Evolutionary conservation across 2,113 vertebrate genomes (phyloP).

Genomic region (Eulemur rufifrons): DNA sequence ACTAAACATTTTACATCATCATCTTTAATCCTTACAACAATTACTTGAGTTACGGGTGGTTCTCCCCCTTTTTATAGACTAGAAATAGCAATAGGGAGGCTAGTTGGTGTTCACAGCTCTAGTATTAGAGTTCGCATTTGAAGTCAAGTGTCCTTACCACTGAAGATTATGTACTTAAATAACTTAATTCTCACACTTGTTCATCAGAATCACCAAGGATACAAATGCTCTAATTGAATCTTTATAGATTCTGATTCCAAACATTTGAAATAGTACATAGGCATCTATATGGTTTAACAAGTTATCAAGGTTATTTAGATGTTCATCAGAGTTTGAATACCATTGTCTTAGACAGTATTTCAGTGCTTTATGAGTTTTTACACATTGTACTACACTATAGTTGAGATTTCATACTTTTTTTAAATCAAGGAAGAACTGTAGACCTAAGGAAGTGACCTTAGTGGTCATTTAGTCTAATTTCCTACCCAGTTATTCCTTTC

Average conservation of each 20-base stretch:
- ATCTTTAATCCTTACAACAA: background rate
- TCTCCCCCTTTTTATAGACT: background rate
- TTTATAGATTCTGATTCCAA: constrained; percentile 26
- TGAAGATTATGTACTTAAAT: background rate
- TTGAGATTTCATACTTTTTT: background rate
- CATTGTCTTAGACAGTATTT: background rate
- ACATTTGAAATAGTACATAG: background rate
- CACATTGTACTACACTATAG: background rate
- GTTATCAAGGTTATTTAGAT: background rate
- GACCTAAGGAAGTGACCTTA: background rate
- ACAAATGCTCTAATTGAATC: background rate
- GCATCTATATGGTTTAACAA: background rate
- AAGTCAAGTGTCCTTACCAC: background rate
- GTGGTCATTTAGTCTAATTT: background rate
- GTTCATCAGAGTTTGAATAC: constrained; percentile 5
- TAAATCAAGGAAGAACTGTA: background rate
- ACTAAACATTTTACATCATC: background rate
- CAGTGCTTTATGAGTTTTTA: constrained; percentile 17
- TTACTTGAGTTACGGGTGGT: background rate
- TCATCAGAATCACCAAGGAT: background rate
- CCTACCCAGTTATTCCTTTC: background rate
- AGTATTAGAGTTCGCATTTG: background rate
- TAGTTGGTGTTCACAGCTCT: background rate
- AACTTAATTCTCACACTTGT: background rate
- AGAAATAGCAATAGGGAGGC: background rate